Conservation (phyloP, 2,888 invertebrate genomes). For the Petrolisthes manimaculis region DNA sequence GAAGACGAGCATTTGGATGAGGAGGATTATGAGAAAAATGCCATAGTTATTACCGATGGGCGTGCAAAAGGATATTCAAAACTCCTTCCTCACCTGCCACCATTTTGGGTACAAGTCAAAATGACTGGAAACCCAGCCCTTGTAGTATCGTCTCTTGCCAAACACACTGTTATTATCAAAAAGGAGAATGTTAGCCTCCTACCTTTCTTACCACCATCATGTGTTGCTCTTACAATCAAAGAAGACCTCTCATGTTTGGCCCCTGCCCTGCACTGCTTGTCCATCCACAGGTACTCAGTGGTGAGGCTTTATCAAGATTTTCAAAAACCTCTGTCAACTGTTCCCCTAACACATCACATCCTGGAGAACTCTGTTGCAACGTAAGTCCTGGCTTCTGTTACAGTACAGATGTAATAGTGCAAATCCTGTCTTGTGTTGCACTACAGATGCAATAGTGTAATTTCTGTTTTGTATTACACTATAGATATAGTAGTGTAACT, state of each 20-base stretch:
- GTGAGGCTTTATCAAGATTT: neutral
- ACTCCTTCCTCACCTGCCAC: neutral
- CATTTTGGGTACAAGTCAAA: neutral
- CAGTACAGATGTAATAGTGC: too few relatives aligned
- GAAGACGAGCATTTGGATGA: neutral
- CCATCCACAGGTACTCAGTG: neutral
- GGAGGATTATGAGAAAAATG: too few relatives aligned
- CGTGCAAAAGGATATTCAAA: neutral
- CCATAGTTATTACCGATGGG: neutral
- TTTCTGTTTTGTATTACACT: too few relatives aligned
- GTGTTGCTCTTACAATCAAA: neutral
- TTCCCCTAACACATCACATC: neutral
- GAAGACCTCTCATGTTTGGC: neutral
- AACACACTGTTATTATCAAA: too few relatives aligned
- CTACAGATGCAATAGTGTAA: too few relatives aligned
- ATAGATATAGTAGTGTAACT: too few relatives aligned
- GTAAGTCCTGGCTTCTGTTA: too few relatives aligned
- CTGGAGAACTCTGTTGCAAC: neutral
- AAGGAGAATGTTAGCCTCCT: neutral
- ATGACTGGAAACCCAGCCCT: neutral
- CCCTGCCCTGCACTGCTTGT: neutral
- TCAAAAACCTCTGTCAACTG: neutral
- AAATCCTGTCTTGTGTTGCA: too few relatives aligned
- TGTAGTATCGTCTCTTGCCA: too few relatives aligned
- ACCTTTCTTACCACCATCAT: neutral